Evolutionary conservation across 53 echinoderm and acorn worm species (phyloP).

Genomic region (Hippasteria phrygiana): DNA sequence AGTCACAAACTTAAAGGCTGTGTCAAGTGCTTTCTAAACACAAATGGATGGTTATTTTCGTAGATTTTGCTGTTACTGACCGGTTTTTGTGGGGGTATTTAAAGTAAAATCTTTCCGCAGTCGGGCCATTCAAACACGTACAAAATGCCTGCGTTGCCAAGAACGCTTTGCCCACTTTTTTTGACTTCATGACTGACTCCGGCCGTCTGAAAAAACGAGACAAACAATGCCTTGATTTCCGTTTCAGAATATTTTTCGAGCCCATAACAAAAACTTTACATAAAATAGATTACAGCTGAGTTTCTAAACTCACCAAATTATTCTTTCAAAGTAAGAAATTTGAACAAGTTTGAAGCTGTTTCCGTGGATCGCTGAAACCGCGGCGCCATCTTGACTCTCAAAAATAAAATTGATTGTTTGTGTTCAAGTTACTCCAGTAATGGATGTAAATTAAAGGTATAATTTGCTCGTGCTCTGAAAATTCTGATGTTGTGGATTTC

Average conservation of each 20-base stretch:
- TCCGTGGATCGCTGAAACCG: not conserved
- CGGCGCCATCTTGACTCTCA: constrained; percentile 21
- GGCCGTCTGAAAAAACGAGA: not conserved
- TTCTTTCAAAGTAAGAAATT: not conserved
- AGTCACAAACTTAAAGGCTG: too few relatives aligned
- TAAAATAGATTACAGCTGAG: not conserved
- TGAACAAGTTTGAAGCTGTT: not conserved
- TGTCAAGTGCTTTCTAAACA: too few relatives aligned
- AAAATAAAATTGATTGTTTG: constrained; percentile 8
- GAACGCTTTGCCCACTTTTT: constrained; percentile 5
- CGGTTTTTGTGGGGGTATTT: too few relatives aligned
- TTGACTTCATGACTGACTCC: too few relatives aligned
- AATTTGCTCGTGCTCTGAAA: too few relatives aligned
- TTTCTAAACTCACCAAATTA: not conserved
- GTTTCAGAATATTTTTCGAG: not conserved
- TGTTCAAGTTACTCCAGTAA: constrained; percentile 5
- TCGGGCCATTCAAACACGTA: too few relatives aligned
- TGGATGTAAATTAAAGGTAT: too few relatives aligned
- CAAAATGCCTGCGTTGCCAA: constrained; percentile 33
- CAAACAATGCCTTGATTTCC: not conserved
- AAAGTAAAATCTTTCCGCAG: too few relatives aligned
- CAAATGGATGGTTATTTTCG: too few relatives aligned
- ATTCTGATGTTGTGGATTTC: too few relatives aligned
- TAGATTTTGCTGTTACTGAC: too few relatives aligned
- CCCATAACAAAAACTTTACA: not conserved